Percentiles rank a stretch among this genome's conserved stretches.
phyloP scores from a whole-genome alignment of 2,113 vertebrate genomes.

The Vireo altiloquus region DNA sequence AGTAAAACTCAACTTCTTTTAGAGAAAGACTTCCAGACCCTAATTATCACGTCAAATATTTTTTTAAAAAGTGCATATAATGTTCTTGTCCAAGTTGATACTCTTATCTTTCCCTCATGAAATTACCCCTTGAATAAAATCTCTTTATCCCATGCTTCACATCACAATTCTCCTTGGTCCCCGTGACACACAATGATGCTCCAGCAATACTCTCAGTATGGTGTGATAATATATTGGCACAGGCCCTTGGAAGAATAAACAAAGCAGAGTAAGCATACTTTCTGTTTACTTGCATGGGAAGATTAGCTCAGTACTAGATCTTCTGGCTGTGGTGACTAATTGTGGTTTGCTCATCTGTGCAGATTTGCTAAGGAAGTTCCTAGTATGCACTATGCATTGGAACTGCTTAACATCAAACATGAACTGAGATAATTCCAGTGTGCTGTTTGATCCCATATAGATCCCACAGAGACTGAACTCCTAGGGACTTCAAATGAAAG shows the following conservation, averaged over 20 bases:
- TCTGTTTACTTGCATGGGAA: neutral
- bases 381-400: neutral
- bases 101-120: neutral
- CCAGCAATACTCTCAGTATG: neutral
- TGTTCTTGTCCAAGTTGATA: neutral
- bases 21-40: neutral
- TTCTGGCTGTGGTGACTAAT: neutral
- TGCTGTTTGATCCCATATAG: neutral
- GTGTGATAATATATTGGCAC: neutral
- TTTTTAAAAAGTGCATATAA: neutral
- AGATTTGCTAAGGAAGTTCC: neutral
- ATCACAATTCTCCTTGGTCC: neutral
- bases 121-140: neutral
- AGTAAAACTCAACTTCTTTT: neutral
- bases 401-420: neutral
- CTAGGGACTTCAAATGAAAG: neutral
- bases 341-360: neutral
- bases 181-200: neutral
- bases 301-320: neutral
- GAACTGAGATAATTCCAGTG: neutral
- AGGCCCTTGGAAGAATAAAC: neutral
- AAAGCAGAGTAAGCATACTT: neutral
- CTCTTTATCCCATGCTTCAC: neutral
- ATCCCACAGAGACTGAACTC: neutral
- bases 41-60: neutral